phyloP scores from a whole-genome alignment of 1,140 invertebrate genomes.

The Drosophila tani region DNA sequence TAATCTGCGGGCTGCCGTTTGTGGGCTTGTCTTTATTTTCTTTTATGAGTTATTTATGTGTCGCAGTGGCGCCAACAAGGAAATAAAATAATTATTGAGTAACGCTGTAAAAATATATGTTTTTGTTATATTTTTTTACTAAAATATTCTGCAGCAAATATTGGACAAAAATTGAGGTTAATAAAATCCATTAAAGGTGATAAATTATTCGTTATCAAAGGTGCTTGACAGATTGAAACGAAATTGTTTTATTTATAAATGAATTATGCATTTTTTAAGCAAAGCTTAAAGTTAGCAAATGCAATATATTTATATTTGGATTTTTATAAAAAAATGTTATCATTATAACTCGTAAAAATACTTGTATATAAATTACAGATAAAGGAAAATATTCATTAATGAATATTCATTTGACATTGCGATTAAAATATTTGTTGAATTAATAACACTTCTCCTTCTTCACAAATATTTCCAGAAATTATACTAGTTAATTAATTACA shows the following conservation, averaged over 20 bases:
- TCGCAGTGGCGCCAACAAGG: conserved; percentile 27
- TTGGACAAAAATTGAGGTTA: background rate
- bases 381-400: too few relatives aligned
- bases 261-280: conserved; percentile 3
- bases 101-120: background rate
- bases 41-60: conserved; percentile 52
- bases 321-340: too few relatives aligned
- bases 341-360: too few relatives aligned
- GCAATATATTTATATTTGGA: background rate
- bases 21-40: conserved; percentile 26
- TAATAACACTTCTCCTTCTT: too few relatives aligned
- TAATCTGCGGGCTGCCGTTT: conserved; percentile 42
- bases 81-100: conserved; percentile 22
- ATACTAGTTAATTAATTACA: too few relatives aligned
- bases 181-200: background rate
- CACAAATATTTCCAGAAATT: too few relatives aligned
- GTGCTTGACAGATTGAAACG: background rate
- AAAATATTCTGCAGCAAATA: background rate
- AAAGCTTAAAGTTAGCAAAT: background rate
- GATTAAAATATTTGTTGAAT: too few relatives aligned
- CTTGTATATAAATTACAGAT: too few relatives aligned
- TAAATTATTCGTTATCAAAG: background rate
- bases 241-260: background rate
- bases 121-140: background rate
- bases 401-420: too few relatives aligned